A percentile compares a stretch with the other conserved stretches of the same genome.
Conservation (phyloP, 1,140 invertebrate genomes). For the Heliconius melpomene region DNA sequence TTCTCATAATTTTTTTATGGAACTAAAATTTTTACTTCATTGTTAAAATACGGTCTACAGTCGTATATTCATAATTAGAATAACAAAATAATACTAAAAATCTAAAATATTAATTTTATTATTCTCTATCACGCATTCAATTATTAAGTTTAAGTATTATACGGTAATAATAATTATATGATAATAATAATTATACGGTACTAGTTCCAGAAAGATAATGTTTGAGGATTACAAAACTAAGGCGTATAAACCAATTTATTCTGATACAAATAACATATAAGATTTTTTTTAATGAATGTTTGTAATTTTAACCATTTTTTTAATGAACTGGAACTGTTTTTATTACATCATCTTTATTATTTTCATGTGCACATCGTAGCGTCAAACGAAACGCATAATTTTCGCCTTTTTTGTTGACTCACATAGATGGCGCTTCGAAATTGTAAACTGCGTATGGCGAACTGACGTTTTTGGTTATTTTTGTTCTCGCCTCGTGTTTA, state of each 20-base stretch:
- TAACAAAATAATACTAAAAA: too few relatives aligned
- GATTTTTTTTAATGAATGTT: too few relatives aligned
- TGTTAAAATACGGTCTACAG: too few relatives aligned
- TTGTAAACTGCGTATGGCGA: slow-evolving; percentile 78
- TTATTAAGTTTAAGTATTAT: too few relatives aligned
- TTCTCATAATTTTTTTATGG: neutral
- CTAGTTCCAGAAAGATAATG: too few relatives aligned
- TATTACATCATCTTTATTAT: slow-evolving; percentile 2
- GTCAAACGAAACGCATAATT: slow-evolving; percentile 55
- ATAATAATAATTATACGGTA: too few relatives aligned
- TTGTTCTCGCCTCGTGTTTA: slow-evolving; percentile 81
- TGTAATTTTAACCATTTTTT: too few relatives aligned
- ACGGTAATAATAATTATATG: too few relatives aligned
- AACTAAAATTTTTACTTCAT: too few relatives aligned
- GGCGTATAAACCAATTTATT: neutral
- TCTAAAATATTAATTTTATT: too few relatives aligned
- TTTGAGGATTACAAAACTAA: neutral
- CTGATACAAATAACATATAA: neutral
- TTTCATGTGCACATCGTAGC: neutral
- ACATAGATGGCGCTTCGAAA: slow-evolving; percentile 73
- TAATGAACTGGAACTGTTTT: neutral
- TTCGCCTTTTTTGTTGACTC: slow-evolving; percentile 62
- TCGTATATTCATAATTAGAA: too few relatives aligned
- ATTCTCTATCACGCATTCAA: too few relatives aligned
- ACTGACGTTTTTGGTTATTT: slow-evolving; percentile 82